Evolutionary conservation across 2,888 invertebrate genomes (phyloP).

Genomic region (Rhingia rostrata): DNA sequence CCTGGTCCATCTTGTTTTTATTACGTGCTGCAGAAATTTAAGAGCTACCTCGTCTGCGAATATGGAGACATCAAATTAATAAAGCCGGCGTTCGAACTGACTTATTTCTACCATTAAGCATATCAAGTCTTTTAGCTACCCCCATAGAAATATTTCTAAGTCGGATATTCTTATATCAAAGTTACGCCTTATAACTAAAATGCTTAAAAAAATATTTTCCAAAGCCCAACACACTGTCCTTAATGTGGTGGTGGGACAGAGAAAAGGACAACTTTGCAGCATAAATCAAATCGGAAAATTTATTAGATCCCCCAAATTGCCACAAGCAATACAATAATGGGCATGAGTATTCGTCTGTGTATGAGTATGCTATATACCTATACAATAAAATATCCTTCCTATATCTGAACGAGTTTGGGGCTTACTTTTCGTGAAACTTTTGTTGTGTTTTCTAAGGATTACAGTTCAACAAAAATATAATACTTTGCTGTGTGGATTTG

Average conservation of each 20-base stretch:
- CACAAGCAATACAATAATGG: constrained; percentile 40
- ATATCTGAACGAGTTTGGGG: constrained; percentile 41
- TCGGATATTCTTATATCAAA: no score
- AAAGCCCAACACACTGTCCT: no score
- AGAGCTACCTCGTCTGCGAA: no score
- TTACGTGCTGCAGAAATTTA: no score
- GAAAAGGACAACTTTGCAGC: constrained; percentile 48
- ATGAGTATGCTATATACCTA: background rate
- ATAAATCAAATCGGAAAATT: constrained; percentile 67
- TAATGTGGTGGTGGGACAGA: background rate
- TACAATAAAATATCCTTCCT: constrained; percentile 10
- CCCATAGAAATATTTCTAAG: no score
- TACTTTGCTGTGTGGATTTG: background rate
- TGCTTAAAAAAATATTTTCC: background rate
- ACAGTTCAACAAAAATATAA: constrained; percentile 12
- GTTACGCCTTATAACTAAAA: no score
- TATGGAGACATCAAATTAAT: no score
- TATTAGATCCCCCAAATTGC: constrained; percentile 60
- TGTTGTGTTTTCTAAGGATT: background rate
- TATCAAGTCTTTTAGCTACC: no score
- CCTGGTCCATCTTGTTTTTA: no score
- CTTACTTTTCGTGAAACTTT: constrained; percentile 16
- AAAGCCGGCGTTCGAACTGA: no score
- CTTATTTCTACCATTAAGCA: no score
- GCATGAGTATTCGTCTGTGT: constrained; percentile 19